Evolutionary conservation across 2,113 vertebrate species (phyloP), one percentile per base, ranked within the genome.

Genomic region (Bubo scandiacus): DNA sequence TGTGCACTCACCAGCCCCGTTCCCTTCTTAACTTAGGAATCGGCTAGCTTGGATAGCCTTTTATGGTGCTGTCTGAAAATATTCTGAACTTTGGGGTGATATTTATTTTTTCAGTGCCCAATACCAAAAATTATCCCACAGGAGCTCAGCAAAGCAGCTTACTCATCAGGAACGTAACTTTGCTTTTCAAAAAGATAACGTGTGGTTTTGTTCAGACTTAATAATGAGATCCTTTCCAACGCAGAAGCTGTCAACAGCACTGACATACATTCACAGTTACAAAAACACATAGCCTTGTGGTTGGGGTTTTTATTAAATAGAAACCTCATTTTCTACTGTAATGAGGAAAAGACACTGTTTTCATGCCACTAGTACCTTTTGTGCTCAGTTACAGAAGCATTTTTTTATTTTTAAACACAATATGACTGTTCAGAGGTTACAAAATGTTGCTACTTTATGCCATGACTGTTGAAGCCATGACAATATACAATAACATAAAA

Each of bases 31-130:
- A 95, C 66, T 94, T 95, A 92, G 63, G 67, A 93, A 88, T 30
- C 62, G 95, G 59, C 86, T 92, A 81, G 84, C 40, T 94, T 91
- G 61, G n/a, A 90, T 86, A 91, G 71, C 96, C 96, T 97, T 97
- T 97, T 97, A 97, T 97, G 96, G 96, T 91, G 40, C 65, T 97
- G 91, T 97, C 91, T 95, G 74, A 95, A 97, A 94, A 96, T 94
- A 91, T 74, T 92, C 87, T 96, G 95, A 96, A 96, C 86, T 95
- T 96, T 61, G 80, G 91, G 90, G 94, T 86, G 85, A 92, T 87
- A 94, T 81, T 83, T 94, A 86, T 94, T 92, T 92, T 94, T 86
- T 87, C 89, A 88, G 77, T 86, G 85, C 77, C 72, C 75, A 0
- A 36, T 90, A 96, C 82, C 66, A 92, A 94, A 92, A 96, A 95